Conservation (phyloP, 2,888 invertebrate genomes). For the Choreutis nemorana region DNA sequence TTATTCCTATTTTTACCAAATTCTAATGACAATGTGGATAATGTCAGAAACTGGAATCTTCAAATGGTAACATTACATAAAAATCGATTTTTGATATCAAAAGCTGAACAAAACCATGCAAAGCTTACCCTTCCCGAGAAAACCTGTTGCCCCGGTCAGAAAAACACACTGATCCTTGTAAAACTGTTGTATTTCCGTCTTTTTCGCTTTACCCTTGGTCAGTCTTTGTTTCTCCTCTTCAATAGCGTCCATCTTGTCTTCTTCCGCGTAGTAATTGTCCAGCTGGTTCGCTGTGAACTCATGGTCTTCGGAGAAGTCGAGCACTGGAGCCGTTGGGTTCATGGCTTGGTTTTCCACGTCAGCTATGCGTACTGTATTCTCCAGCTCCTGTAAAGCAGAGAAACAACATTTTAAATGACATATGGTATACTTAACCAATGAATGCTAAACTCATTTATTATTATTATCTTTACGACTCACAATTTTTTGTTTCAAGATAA, state of each 20-base stretch:
- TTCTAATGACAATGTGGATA: too few species aligned
- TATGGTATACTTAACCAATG: too few species aligned
- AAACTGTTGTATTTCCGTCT: conserved; percentile 44
- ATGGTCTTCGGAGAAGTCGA: conserved; percentile 62
- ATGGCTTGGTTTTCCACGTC: conserved; percentile 45
- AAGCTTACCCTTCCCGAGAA: conserved; percentile 56
- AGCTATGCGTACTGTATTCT: conserved; percentile 35
- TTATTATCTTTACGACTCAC: too few species aligned
- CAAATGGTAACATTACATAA: too few species aligned
- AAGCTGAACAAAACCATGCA: conserved; percentile 14
- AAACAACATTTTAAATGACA: too few species aligned
- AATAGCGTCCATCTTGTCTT: conserved; percentile 46
- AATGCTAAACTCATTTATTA: too few species aligned
- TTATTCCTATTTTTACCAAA: too few species aligned
- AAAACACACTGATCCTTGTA: conserved; percentile 53
- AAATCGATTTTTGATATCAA: too few species aligned
- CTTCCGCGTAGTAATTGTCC: conserved; percentile 54
- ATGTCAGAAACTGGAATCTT: too few species aligned
- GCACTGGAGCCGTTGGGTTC: conserved; percentile 43
- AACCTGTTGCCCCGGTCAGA: conserved; percentile 57
- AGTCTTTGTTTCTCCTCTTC: conserved; percentile 50
- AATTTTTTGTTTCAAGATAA: too few species aligned
- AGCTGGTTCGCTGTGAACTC: conserved; percentile 58
- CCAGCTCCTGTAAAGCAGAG: conserved; percentile 33
- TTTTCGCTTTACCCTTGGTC: conserved; percentile 48